phyloP scores from a whole-genome alignment of 2,113 vertebrate species.

The Delphinus delphis region DNA sequence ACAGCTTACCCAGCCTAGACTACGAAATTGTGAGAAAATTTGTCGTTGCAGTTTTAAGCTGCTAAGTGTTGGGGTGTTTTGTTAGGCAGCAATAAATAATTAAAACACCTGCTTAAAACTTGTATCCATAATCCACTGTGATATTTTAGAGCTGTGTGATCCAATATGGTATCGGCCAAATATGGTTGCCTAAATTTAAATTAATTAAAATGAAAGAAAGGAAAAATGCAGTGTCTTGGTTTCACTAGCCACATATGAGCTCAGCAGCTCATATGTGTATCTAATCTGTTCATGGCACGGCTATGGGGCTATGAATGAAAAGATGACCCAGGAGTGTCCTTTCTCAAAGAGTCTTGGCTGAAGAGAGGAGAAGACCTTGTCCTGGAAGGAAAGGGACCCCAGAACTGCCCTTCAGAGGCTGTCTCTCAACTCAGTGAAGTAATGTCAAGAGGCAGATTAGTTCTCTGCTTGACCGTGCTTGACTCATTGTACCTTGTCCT shows the following conservation, averaged over 20 bases:
- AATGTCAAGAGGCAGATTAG: not conserved
- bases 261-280: too few species aligned
- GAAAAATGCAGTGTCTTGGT: not conserved
- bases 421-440: not conserved
- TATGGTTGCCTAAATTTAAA: not conserved
- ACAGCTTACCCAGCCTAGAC: not conserved
- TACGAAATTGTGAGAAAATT: not conserved
- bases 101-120: constrained; percentile 41
- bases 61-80: not conserved
- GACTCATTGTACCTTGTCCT: not conserved
- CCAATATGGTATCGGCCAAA: not conserved
- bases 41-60: not conserved
- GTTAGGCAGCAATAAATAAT: not conserved
- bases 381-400: not conserved
- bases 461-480: not conserved
- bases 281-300: not conserved
- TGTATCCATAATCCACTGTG: not conserved
- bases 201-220: constrained; percentile 22
- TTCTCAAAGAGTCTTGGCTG: not conserved
- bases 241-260: not conserved
- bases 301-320: not conserved
- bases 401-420: not conserved
- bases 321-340: not conserved
- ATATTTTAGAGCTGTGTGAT: not conserved
- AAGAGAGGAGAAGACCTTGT: not conserved